These are phyloP conservation scores for Ptilorrhoa leucosticta DNA, from an alignment of 2,113 vertebrate genomes.

Conservation along the genomic window DNA sequence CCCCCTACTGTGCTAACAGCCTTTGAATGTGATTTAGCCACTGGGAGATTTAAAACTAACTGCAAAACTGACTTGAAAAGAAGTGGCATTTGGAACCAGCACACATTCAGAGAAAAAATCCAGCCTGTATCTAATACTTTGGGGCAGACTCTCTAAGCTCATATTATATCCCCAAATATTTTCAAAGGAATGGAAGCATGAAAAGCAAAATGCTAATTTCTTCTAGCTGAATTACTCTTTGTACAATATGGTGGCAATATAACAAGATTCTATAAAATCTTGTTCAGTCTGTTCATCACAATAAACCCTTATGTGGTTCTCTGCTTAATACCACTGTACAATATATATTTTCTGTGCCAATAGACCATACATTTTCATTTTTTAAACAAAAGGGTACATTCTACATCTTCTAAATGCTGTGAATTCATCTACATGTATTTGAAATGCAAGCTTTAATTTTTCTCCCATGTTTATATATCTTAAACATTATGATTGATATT, in stretches of 20 bases:
- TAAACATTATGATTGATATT: conserved; percentile 54
- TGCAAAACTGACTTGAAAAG: conserved; percentile 60
- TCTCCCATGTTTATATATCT: conserved; percentile 1
- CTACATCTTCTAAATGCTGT: not conserved
- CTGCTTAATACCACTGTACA: not conserved
- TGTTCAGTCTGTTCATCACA: not conserved
- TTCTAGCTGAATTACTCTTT: conserved; percentile 45
- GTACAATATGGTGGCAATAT: not conserved
- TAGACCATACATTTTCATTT: not conserved
- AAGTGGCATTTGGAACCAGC: conserved; percentile 57
- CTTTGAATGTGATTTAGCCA: conserved; percentile 68
- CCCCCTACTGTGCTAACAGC: conserved; percentile 57
- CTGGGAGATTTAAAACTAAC: conserved; percentile 58
- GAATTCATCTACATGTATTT: not conserved
- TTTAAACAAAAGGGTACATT: not conserved
- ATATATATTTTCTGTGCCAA: not conserved
- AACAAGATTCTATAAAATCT: conserved; percentile 12
- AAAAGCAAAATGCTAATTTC: conserved; percentile 55
- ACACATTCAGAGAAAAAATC: conserved; percentile 48
- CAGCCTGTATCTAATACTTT: conserved; percentile 43
- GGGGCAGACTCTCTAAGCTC: conserved; percentile 21
- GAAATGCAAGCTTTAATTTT: conserved; percentile 19
- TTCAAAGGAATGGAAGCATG: conserved; percentile 46
- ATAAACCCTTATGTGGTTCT: not conserved
- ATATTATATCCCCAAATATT: conserved; percentile 50